Base-by-base conservation (phyloP, 2,888 invertebrate species). In the Galerucella nymphaeae region DNA sequence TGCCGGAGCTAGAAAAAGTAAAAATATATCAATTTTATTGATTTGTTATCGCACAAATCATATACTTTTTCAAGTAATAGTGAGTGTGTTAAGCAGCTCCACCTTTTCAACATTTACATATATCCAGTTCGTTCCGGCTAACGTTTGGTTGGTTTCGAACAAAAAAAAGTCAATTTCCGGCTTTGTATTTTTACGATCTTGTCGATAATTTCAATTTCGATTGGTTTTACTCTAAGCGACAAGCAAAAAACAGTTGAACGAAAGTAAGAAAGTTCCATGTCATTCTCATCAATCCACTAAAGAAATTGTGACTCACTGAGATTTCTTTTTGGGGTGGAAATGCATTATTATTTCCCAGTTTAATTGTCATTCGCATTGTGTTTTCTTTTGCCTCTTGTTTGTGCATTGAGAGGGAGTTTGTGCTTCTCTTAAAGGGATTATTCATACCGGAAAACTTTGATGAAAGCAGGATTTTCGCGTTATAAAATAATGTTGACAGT, bases 301-400 rank as follows among this genome's bases (percentile, higher is more conserved):
- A 14, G 62, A 62, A 69, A 69, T 50, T 18, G 68, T 69, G 68
- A 69, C 41, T 69, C 68, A 69, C 68, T 20, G n/a, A 20, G 58
- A 41, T 55, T 23, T 41, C n/a, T n/a, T 50, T 55, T 18, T 18
- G 55, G 55, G 55, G 55, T 55, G 16, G 18, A 55, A 55, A 55
- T 55, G 55, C 45, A 45, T 45, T 45, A 45, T 13, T 13, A 45
- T 13, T 45, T 45, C 45, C 45, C 2, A 45, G 45, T 45, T 45
- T 45, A 45, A 45, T 45, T 45, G 45, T 45, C 45, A 4, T 45
- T 45, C 45, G 45, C 45, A 4, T 14, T 45, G 45, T 45, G 4
- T 45, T 45, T 45, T 45, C 45, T 45, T 45, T 45, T 45, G 45
- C 14, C 13, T 45, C 30, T 8, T 30, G 30, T 30, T 30, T 30